These are phyloP conservation scores for Manis pentadactyla DNA, from an alignment of 2,797 vertebrate species.

Conservation along the genomic window DNA sequence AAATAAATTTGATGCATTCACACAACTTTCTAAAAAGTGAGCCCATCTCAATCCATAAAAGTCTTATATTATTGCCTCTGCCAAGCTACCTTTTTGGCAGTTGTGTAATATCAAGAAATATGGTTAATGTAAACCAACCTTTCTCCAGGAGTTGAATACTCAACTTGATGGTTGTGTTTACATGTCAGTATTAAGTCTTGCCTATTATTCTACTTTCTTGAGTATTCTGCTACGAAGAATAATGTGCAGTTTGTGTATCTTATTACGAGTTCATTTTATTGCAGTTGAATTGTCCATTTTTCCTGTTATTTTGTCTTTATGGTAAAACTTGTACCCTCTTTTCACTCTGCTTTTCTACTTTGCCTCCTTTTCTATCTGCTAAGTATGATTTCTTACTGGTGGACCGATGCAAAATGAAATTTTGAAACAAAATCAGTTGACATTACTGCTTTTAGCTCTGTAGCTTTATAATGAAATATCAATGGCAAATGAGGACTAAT, in stretches of 20 bases:
- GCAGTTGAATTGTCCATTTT: constrained; percentile 72
- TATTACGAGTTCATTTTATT: constrained; percentile 72
- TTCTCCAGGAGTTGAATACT: constrained; percentile 45
- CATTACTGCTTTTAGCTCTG: constrained; percentile 58
- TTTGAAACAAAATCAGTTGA: constrained; percentile 67
- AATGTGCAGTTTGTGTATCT: constrained; percentile 66
- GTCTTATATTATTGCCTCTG: constrained; percentile 54
- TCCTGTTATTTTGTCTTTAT: constrained; percentile 69
- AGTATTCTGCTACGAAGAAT: constrained; percentile 60
- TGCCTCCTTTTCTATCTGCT: constrained; percentile 49
- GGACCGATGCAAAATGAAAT: constrained; percentile 49
- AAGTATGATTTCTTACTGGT: constrained; percentile 62
- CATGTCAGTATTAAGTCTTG: constrained; percentile 69
- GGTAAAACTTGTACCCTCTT: constrained; percentile 70
- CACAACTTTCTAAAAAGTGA: constrained; percentile 56
- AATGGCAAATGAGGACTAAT: constrained; percentile 66
- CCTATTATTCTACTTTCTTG: constrained; percentile 61
- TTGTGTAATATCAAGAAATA: constrained; percentile 57
- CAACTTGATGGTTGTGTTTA: constrained; percentile 54
- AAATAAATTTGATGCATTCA: constrained; percentile 43
- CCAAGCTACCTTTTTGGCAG: constrained; percentile 53
- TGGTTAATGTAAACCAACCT: constrained; percentile 64
- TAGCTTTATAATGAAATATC: constrained; percentile 67
- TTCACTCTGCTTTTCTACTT: constrained; percentile 70
- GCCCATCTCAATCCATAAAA: constrained; percentile 38